phyloP scores from a whole-genome alignment of 2,113 vertebrate species.

The Hoplias malabaricus region DNA sequence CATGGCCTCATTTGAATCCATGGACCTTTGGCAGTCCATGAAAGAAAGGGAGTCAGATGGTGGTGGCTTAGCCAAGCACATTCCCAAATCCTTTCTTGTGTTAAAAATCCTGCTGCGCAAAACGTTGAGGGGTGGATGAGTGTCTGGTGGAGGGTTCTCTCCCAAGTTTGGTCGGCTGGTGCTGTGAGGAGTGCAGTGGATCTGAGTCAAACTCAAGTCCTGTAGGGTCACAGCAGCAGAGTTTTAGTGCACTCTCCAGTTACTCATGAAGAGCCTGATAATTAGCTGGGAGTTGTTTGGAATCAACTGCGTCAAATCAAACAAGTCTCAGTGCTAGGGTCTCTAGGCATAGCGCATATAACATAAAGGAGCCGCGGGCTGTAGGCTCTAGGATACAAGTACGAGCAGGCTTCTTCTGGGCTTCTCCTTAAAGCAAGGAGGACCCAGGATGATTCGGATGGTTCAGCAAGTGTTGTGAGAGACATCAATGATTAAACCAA shows the following conservation, averaged over 20 bases:
- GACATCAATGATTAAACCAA: too few species aligned
- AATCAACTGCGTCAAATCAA: not conserved
- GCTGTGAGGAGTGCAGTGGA: not conserved
- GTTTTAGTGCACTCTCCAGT: not conserved
- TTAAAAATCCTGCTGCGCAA: constrained; percentile 50
- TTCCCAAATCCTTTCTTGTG: constrained; percentile 46
- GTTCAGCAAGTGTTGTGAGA: too few species aligned
- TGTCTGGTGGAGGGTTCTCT: constrained; percentile 63
- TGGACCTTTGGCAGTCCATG: constrained; percentile 17
- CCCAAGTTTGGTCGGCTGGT: not conserved
- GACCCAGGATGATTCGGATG: too few species aligned
- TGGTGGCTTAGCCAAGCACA: constrained; percentile 2
- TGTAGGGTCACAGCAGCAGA: not conserved
- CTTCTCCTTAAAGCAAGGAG: not conserved
- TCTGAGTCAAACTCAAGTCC: not conserved
- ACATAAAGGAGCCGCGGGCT: not conserved
- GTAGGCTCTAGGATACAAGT: not conserved
- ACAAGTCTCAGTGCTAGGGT: not conserved
- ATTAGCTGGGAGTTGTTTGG: not conserved
- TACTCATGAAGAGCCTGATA: not conserved
- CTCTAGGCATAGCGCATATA: not conserved
- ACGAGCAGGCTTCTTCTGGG: not conserved
- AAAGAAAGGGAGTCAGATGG: constrained; percentile 7
- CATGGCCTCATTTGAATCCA: not conserved
- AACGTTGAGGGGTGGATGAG: constrained; percentile 58